Percentiles rank a stretch among this genome's conserved stretches.
Evolutionary conservation across 2,797 vertebrate genomes (phyloP).

Genomic region (Apogon talboti): DNA sequence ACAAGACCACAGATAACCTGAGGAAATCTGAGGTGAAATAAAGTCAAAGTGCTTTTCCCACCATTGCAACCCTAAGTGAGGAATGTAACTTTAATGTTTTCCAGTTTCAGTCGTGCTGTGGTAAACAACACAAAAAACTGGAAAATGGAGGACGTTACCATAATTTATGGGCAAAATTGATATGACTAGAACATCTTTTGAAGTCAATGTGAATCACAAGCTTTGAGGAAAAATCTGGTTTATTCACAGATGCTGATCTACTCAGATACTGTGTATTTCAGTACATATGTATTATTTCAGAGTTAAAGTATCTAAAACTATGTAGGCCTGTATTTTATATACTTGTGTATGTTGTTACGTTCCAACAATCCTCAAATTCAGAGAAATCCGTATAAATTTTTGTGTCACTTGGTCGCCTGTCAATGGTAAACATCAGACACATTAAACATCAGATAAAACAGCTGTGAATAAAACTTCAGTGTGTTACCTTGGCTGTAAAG

Average conservation of each 20-base stretch:
- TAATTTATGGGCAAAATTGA: constrained; percentile 39
- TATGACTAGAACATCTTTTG: constrained; percentile 43
- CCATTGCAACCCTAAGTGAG: constrained; percentile 40
- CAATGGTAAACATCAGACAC: too few relatives aligned
- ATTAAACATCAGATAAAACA: too few relatives aligned
- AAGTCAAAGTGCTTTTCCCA: constrained; percentile 59
- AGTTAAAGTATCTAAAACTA: too few relatives aligned
- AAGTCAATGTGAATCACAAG: constrained; percentile 46
- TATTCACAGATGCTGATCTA: not conserved
- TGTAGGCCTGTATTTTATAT: too few relatives aligned
- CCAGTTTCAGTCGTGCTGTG: constrained; percentile 54
- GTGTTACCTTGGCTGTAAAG: too few relatives aligned
- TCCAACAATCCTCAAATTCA: too few relatives aligned
- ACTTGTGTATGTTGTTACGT: too few relatives aligned
- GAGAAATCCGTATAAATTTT: too few relatives aligned
- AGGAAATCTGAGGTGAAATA: constrained; percentile 34
- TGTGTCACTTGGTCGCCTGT: too few relatives aligned
- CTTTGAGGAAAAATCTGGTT: constrained; percentile 22
- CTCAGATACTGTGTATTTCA: constrained; percentile 5
- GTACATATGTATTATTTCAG: too few relatives aligned
- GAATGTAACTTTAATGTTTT: constrained; percentile 69
- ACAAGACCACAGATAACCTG: constrained; percentile 21
- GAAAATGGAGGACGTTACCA: constrained; percentile 26
- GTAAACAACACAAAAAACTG: constrained; percentile 37
- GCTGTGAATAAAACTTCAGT: too few relatives aligned